These are phyloP conservation scores for Pocillopora meandrina DNA, from an alignment of 92 coral and sea anemone species.

Conservation along the genomic window DNA sequence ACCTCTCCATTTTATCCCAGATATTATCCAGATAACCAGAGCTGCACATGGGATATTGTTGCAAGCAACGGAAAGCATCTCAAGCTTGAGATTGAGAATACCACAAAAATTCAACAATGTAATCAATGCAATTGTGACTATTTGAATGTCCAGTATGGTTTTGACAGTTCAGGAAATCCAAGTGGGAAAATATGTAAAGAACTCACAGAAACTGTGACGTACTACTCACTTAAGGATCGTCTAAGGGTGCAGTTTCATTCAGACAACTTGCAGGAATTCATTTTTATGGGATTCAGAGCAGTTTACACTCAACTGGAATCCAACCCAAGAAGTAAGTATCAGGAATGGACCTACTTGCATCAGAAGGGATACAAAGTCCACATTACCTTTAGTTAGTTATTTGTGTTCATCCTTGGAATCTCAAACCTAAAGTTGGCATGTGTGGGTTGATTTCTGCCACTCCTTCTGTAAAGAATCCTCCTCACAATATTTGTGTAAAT, in stretches of 20 bases:
- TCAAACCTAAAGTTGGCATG: neutral
- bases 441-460: neutral
- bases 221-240: constrained; percentile 20
- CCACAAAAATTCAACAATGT: neutral
- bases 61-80: constrained; percentile 8
- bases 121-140: neutral
- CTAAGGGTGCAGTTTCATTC: neutral
- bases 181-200: neutral
- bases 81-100: neutral
- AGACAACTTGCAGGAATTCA: neutral
- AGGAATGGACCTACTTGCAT: neutral
- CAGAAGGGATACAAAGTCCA: too few species aligned
- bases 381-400: neutral
- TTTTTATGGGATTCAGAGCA: constrained; percentile 9
- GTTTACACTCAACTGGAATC: neutral
- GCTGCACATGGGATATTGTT: constrained; percentile 17
- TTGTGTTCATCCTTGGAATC: neutral
- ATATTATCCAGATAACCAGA: constrained; percentile 1
- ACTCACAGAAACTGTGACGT: neutral
- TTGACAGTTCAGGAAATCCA: neutral
- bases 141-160: constrained; percentile 12
- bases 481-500: neutral
- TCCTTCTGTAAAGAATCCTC: neutral
- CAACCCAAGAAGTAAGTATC: constrained; percentile 29
- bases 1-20: constrained; percentile 24